A percentile compares a stretch with the other conserved stretches of the same genome.
phyloP scores from a whole-genome alignment of 2,113 vertebrate species.

The Antigone vipio region DNA sequence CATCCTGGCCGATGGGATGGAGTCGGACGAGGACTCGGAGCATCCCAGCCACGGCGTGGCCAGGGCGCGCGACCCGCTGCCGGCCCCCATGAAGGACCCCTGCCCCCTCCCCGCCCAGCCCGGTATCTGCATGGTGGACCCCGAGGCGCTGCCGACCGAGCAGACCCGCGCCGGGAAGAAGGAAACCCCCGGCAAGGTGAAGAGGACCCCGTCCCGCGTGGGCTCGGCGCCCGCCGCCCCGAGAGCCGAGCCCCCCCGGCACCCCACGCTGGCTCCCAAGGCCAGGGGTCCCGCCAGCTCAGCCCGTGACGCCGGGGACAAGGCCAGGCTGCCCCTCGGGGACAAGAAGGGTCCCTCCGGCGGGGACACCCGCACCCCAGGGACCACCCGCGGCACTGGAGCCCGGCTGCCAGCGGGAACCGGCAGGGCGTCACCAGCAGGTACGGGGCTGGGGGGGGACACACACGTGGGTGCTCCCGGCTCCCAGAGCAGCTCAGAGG shows the following conservation, averaged over 20 bases:
- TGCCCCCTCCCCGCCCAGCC: constrained; percentile 82
- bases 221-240: not conserved
- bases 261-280: not conserved
- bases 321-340: not conserved
- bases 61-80: constrained; percentile 76
- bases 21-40: constrained; percentile 82
- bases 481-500: not conserved
- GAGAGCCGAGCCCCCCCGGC: not conserved
- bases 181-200: constrained; percentile 35
- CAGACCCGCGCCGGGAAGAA: constrained; percentile 43
- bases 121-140: constrained; percentile 88
- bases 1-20: constrained; percentile 75
- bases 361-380: not conserved
- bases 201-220: constrained; percentile 49
- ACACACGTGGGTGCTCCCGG: rapidly evolving
- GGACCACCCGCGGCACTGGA: not conserved
- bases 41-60: constrained; percentile 27
- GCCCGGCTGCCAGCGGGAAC: not conserved
- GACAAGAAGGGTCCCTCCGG: not conserved
- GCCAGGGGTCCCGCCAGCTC: constrained; percentile 37
- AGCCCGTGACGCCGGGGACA: not conserved
- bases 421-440: not conserved
- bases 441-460: not conserved
- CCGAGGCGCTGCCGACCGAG: constrained; percentile 66
- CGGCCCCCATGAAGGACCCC: constrained; percentile 81